These are phyloP conservation scores for Crotalus viridis DNA, from an alignment of 2,113 vertebrate species.

Conservation along the genomic window DNA sequence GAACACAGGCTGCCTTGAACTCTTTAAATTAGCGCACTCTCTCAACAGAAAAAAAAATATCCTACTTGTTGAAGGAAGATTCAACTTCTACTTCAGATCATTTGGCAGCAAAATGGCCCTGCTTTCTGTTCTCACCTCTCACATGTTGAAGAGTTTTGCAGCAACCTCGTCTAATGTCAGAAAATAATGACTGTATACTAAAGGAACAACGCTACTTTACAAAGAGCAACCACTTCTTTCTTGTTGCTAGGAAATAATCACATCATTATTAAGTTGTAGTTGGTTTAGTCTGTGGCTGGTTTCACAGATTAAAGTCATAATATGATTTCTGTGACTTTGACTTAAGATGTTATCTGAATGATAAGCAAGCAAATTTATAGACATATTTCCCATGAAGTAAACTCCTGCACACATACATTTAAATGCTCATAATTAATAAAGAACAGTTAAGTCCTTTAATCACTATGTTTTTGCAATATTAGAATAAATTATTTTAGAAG, in stretches of 20 bases:
- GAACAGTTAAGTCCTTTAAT: not conserved
- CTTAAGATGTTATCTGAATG: not conserved
- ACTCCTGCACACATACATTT: not conserved
- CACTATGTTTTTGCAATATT: not conserved
- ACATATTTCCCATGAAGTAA: not conserved
- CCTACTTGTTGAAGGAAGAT: not conserved
- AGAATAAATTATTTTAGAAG: not conserved
- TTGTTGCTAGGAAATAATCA: not conserved
- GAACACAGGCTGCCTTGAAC: not conserved
- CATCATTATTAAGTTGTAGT: not conserved
- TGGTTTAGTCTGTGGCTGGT: not conserved
- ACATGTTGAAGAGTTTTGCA: not conserved
- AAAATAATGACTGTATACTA: not conserved
- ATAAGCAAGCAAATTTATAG: not conserved
- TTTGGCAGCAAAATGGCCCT: not conserved
- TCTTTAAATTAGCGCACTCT: not conserved
- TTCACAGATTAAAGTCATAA: not conserved
- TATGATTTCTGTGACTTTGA: not conserved
- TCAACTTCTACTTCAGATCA: not conserved
- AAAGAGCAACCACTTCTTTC: not conserved
- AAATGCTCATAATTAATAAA: not conserved
- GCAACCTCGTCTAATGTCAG: not conserved
- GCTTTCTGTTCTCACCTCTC: not conserved
- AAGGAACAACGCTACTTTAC: not conserved
- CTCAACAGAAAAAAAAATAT: not conserved